Percentiles rank a stretch among this genome's conserved stretches.
Evolutionary conservation across 2,888 invertebrate genomes (phyloP).

Genomic region (Halictus quadricinctus): DNA sequence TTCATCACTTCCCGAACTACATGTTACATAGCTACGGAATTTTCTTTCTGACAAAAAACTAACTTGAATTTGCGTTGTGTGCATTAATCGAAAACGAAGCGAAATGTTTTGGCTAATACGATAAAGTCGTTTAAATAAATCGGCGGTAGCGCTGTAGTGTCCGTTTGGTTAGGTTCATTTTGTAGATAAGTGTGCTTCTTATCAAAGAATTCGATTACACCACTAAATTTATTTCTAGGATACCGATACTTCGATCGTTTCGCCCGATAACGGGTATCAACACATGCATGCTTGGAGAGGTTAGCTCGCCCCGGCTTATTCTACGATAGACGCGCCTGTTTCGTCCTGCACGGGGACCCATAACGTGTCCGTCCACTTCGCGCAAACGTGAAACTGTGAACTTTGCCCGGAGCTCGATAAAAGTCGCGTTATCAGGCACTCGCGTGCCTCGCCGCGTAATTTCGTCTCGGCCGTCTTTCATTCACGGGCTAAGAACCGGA

Average conservation of each 20-base stretch:
- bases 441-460: conserved; percentile 18
- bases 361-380: conserved; percentile 24
- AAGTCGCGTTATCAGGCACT: conserved; percentile 56
- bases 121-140: no score
- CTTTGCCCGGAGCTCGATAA: conserved; percentile 68
- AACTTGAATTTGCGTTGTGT: no score
- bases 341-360: conserved; percentile 35
- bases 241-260: conserved; percentile 11
- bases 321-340: conserved; percentile 17
- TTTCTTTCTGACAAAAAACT: no score
- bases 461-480: conserved; percentile 30
- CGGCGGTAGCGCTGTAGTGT: no score
- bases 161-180: no score
- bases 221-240: background rate
- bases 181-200: background rate
- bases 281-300: conserved; percentile 24
- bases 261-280: conserved; percentile 37
- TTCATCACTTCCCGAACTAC: no score
- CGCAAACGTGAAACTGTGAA: conserved; percentile 60
- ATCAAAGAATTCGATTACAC: background rate
- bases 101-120: no score
- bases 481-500: background rate
- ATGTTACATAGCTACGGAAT: no score
- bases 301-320: conserved; percentile 23
- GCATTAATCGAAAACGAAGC: no score